Base-by-base conservation (phyloP, 2,113 vertebrate species). In the Paramisgurnus dabryanus region DNA sequence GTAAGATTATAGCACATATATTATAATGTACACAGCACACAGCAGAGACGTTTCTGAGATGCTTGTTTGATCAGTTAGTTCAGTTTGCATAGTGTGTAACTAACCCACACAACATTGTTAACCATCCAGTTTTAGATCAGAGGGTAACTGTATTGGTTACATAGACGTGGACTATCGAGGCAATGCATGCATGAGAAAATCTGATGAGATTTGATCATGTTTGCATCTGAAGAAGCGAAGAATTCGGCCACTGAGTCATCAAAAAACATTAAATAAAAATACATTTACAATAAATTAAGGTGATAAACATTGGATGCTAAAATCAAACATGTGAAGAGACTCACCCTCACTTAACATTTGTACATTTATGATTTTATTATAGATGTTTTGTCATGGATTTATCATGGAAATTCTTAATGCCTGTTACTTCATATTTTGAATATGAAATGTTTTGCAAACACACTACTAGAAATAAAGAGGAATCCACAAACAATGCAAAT, bases 311-410 rank as follows among this genome's bases (percentile, higher is more conserved):
- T 43, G 15, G 22, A 82, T 82, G 81, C 76, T 72, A 82, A 82
- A 82, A 61, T 74, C 74, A 69, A 80, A 81, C 70, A 65, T 66
- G 76, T 63, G 61, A 43, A 79, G 80, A 83, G 91, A 87, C 90
- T 87, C 89, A 93, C 90, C 90, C 88, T 90, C 92, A 91, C 86
- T 88, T 80, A 79, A 91, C 85, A 41, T 74, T 55, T 27, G 43
- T 78, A 79, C 71, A 81, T 78, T 81, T 84, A 64, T 72, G 12
- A 17, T 55, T 55, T 71, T 39, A 27, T 70, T 55, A 40, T 11
- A 4, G 34, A 55, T 40, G 68, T 70, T 17, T 8, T 9, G 15
- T 70, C 47, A 69, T 11, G 7, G 34, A 60, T 43, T 22, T 40
- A 11, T 74, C 7, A 53, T 53, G 47, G 27, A 34, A 34, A 34